These are phyloP conservation scores for Rotaria sp. DNA, from an alignment of 2,888 invertebrate species.

Conservation along the genomic window DNA sequence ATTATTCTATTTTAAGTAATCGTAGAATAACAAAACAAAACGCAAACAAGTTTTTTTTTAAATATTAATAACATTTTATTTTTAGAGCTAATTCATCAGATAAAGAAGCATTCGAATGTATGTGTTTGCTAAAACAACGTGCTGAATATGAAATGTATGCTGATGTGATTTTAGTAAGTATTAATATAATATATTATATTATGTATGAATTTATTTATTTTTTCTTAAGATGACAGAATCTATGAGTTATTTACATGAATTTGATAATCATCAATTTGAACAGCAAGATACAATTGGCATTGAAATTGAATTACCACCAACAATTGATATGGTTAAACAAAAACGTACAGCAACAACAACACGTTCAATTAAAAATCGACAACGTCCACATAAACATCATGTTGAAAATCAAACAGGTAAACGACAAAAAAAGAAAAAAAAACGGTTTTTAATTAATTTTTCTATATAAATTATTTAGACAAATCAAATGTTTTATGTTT, in stretches of 20 bases:
- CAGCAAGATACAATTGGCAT: constrained; percentile 1
- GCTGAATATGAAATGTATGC: constrained; percentile 26
- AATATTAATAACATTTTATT: background rate
- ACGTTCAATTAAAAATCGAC: constrained; percentile 6
- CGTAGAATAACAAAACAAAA: background rate
- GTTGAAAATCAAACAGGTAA: background rate
- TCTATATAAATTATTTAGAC: background rate
- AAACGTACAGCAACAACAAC: constrained; percentile 20
- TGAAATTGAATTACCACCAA: constrained; percentile 20
- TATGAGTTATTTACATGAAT: constrained; percentile 7
- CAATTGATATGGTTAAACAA: constrained; percentile 9
- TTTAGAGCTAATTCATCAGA: background rate
- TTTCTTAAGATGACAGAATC: constrained; percentile 3
- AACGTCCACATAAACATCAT: background rate
- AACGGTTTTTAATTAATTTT: background rate
- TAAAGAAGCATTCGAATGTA: constrained; percentile 1
- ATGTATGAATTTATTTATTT: background rate
- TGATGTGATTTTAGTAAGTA: constrained; percentile 9
- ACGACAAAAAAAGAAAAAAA: too few relatives aligned
- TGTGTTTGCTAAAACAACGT: background rate
- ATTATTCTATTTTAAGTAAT: background rate
- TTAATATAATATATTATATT: background rate
- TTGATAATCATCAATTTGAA: background rate
- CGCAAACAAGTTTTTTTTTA: background rate
- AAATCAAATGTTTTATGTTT: background rate